Conservation (phyloP, 2,888 invertebrate species). For the Hecatera dysodea region DNA sequence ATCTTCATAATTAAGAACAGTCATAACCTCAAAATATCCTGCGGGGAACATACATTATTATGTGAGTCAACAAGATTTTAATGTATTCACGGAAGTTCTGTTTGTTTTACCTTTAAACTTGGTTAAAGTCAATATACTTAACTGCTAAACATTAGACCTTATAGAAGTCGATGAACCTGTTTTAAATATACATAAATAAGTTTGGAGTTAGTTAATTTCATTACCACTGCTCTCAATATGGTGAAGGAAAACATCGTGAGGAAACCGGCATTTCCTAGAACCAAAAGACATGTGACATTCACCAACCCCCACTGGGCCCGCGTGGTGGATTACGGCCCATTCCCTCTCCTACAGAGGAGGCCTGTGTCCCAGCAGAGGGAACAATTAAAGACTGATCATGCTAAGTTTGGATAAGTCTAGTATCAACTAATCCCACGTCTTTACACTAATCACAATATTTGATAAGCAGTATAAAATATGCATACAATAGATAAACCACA, state of each 20-base stretch:
- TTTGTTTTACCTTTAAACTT: slow-evolving; percentile 25
- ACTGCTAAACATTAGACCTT: slow-evolving; percentile 14
- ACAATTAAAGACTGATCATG: too few species aligned
- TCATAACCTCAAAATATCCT: too few species aligned
- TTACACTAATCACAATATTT: slow-evolving; percentile 17
- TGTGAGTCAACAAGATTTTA: background rate
- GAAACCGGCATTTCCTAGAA: too few species aligned
- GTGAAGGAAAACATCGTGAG: too few species aligned
- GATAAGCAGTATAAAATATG: slow-evolving; percentile 16
- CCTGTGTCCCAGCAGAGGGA: too few species aligned
- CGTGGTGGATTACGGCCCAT: too few species aligned
- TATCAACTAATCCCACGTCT: slow-evolving; percentile 14
- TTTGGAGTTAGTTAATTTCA: too few species aligned
- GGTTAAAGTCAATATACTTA: background rate
- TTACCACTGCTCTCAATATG: too few species aligned
- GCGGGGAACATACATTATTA: background rate
- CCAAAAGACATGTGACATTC: too few species aligned
- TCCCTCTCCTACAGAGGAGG: too few species aligned
- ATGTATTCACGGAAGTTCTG: slow-evolving; percentile 2
- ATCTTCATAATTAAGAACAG: background rate
- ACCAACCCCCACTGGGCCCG: too few species aligned
- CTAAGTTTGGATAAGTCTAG: background rate
- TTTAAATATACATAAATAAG: background rate
- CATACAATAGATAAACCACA: background rate
- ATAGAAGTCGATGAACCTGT: slow-evolving; percentile 17